A percentile compares a stretch with the other conserved stretches of the same genome.
These are phyloP conservation scores for Mycteria americana DNA, from an alignment of 2,797 vertebrate species.

Conservation along the genomic window DNA sequence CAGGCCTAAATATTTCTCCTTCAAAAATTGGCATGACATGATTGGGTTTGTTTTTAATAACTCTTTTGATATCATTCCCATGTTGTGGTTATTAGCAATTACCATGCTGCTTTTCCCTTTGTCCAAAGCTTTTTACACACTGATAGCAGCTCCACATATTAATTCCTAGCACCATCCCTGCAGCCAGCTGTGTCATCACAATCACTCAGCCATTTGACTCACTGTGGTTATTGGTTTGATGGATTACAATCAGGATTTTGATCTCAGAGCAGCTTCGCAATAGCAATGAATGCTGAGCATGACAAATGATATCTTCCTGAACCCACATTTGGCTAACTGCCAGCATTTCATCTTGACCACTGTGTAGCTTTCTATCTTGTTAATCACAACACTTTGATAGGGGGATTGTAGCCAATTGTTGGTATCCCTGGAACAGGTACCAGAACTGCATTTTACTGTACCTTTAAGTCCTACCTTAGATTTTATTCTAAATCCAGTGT, in stretches of 20 bases:
- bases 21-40: neutral
- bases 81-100: neutral
- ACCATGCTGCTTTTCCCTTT: neutral
- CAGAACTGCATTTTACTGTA: neutral
- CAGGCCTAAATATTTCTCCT: neutral
- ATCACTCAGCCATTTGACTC: neutral
- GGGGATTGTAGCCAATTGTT: neutral
- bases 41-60: neutral
- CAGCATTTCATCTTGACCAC: slow-evolving; percentile 16
- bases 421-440: neutral
- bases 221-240: slow-evolving; percentile 4
- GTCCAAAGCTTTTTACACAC: neutral
- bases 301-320: neutral
- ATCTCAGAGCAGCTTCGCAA: neutral
- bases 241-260: slow-evolving; percentile 21
- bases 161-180: neutral
- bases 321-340: neutral
- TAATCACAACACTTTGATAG: neutral
- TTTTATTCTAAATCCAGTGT: neutral
- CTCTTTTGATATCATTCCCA: neutral
- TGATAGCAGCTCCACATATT: neutral
- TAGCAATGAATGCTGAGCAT: neutral
- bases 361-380: slow-evolving; percentile 11
- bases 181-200: slow-evolving; percentile 9
- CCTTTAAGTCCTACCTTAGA: neutral